These are phyloP conservation scores for Chelonus formosanus DNA, from an alignment of 2,888 invertebrate species.

Conservation along the genomic window DNA sequence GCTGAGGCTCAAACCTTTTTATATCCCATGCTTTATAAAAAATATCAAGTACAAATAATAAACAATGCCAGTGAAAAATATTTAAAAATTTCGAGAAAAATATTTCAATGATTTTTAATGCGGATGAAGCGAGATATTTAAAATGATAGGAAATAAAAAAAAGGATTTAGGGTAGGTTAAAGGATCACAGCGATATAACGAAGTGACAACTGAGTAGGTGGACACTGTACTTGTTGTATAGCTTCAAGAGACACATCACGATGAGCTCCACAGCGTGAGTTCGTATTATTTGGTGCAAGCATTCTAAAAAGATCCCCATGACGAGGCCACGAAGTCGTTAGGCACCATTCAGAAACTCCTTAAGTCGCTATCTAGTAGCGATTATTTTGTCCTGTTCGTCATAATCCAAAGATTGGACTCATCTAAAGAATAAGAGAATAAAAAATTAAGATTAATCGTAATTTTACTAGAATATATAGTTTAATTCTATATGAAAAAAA, in stretches of 20 bases:
- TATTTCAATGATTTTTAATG: no score
- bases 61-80: no score
- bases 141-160: conserved; percentile 35
- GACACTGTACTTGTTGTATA: conserved; percentile 43
- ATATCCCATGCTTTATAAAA: conserved; percentile 3
- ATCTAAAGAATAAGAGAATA: conserved; percentile 34
- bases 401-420: background rate
- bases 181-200: conserved; percentile 56
- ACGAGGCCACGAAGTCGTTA: conserved; percentile 61
- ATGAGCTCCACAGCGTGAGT: conserved; percentile 57
- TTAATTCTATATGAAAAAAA: no score
- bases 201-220: conserved; percentile 60
- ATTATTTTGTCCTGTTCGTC: conserved; percentile 51
- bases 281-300: conserved; percentile 52
- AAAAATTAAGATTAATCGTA: conserved; percentile 35
- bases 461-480: conserved; percentile 24
- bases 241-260: conserved; percentile 33
- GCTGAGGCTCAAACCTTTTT: no score
- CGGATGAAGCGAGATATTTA: conserved; percentile 25
- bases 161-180: conserved; percentile 47
- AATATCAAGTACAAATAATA: conserved; percentile 5
- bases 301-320: conserved; percentile 49
- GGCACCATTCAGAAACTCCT: conserved; percentile 62
- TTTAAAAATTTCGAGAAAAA: no score
- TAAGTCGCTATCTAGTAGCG: conserved; percentile 63